Base-by-base conservation (phyloP, 1,140 invertebrate species). In the Bombus superbus region DNA sequence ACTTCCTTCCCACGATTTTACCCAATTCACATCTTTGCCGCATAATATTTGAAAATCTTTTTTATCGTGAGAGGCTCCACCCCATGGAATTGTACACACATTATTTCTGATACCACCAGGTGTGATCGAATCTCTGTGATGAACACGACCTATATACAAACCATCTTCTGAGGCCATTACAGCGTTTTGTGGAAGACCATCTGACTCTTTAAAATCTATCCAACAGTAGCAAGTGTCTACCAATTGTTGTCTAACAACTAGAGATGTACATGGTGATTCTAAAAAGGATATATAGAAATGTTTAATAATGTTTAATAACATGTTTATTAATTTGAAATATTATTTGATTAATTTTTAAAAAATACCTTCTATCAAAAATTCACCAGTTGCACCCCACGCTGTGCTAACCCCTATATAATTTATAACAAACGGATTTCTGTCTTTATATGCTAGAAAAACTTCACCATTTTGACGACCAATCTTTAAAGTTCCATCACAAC, bases 351-450 rank as follows among this genome's bases (percentile, higher is more conserved):
- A 28, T 44, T 32, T 18, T 5, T 25, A 10, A 57, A 13, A 66
- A 8, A 3, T 90, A 93, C 93, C 91, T 83, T 93, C 88, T 32
- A 94, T 79, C 53, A 81, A 89, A 91, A 93, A 94, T 66, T 91
- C 86, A 59, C 93, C 93, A 8, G 89, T 93, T 57, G 93, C 92
- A 74, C 92, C 93, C 83, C 89, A 90, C n/a, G 90, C 88, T 40
- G 93, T 94, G 78, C 92, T 90, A 64, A 94, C 74, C 74, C 93
- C 93, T 74, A 94, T 92, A 62, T 93, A 93, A 84, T 94, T 94
- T 72, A 94, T 92, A 59, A 89, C 78, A 91, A 94, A 94, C 53
- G 93, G 93, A 68, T 88, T 88, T 53, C 75, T 91, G 83, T 94
- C 93, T 73, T 80, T 91, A 42, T 91, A 94, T 3, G 89, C 90